Evolutionary conservation across 1,140 invertebrate species (phyloP).

Genomic region (Drosophila kanapiae): DNA sequence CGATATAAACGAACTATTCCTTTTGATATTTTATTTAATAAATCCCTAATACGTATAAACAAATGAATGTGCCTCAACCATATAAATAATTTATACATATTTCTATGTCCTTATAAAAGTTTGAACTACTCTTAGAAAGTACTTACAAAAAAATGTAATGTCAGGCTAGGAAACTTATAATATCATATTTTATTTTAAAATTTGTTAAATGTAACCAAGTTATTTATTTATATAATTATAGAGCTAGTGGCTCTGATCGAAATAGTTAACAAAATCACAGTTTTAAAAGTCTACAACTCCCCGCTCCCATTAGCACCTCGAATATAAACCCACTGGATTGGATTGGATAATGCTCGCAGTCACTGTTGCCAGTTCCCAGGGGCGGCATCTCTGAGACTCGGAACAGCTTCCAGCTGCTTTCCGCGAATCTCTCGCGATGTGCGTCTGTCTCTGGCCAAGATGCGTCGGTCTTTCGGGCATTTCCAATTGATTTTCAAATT

Average conservation of each 20-base stretch:
- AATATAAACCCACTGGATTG: neutral
- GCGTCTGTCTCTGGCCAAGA: conserved; percentile 43
- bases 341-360: neutral
- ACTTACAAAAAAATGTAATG: too few relatives aligned
- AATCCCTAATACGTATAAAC: too few relatives aligned
- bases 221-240: neutral
- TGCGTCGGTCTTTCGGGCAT: conserved; percentile 72
- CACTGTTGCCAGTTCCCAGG: conserved; percentile 9
- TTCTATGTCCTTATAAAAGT: too few relatives aligned
- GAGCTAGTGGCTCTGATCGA: neutral
- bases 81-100: too few relatives aligned
- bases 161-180: too few relatives aligned
- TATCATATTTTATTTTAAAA: too few relatives aligned
- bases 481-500: conserved; percentile 83
- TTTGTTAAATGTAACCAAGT: neutral
- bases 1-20: too few relatives aligned
- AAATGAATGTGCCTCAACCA: too few relatives aligned
- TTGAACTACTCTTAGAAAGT: too few relatives aligned
- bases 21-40: too few relatives aligned
- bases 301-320: neutral
- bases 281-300: neutral
- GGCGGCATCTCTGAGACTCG: conserved; percentile 27
- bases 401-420: conserved; percentile 77
- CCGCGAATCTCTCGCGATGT: conserved; percentile 68
- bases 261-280: too few relatives aligned